A percentile compares a stretch with the other conserved stretches of the same genome.
Conservation (phyloP, 1,140 invertebrate genomes). For the Leptonema lineaticorne region DNA sequence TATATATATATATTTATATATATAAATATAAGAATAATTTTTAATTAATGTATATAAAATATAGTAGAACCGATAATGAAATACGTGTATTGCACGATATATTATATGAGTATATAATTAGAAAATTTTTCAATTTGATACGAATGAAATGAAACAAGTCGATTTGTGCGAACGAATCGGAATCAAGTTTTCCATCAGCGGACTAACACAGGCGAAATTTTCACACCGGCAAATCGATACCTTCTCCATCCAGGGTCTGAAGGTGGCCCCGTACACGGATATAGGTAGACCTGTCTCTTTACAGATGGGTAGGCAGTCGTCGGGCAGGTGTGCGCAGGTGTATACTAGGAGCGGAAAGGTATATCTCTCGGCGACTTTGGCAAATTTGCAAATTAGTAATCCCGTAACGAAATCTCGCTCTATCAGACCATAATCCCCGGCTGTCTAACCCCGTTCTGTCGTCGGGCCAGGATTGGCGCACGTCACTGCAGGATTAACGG, state of each 20-base stretch:
- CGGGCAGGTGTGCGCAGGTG: neutral
- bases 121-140: too few relatives aligned
- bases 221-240: neutral
- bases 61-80: neutral
- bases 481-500: conserved; percentile 20
- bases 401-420: conserved; percentile 41
- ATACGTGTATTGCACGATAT: too few relatives aligned
- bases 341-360: too few relatives aligned
- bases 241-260: neutral
- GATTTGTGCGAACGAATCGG: too few relatives aligned
- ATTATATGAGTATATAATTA: too few relatives aligned
- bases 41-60: too few relatives aligned
- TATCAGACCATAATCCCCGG: conserved; percentile 38
- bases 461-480: conserved; percentile 28
- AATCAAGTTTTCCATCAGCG: too few relatives aligned
- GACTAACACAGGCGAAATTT: neutral
- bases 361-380: conserved; percentile 20
- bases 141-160: too few relatives aligned
- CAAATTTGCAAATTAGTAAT: conserved; percentile 42
- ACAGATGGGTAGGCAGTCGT: neutral
- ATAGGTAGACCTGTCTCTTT: neutral
- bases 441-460: conserved; percentile 41
- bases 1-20: too few relatives aligned
- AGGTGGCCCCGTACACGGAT: neutral
- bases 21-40: too few relatives aligned